Percentiles rank a stretch among this genome's conserved stretches.
phyloP scores from a whole-genome alignment of 2,797 vertebrate species.

The Denticeps clupeoides region DNA sequence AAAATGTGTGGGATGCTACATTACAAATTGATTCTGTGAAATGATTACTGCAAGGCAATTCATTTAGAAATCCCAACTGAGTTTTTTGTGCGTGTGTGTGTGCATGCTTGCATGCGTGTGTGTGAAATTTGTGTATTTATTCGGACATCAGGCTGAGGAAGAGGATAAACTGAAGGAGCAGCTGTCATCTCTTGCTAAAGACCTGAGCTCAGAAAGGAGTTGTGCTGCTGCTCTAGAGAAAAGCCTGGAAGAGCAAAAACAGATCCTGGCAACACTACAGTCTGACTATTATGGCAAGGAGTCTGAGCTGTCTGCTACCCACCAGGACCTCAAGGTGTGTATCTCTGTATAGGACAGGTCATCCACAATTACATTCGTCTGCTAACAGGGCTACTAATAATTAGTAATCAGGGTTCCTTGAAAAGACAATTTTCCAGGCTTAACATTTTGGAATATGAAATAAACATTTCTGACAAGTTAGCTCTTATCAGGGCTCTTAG shows the following conservation, averaged over 20 bases:
- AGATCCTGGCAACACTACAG: constrained; percentile 66
- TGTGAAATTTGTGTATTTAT: constrained; percentile 3
- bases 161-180: constrained; percentile 68
- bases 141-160: constrained; percentile 61
- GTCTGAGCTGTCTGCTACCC: constrained; percentile 81
- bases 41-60: too few relatives aligned
- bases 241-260: constrained; percentile 55
- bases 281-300: constrained; percentile 87
- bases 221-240: constrained; percentile 63
- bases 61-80: too few relatives aligned
- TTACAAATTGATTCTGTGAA: too few relatives aligned
- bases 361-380: too few relatives aligned
- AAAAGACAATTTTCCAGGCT: too few relatives aligned
- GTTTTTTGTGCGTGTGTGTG: background rate
- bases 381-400: too few relatives aligned
- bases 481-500: too few relatives aligned
- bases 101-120: background rate
- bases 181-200: constrained; percentile 54
- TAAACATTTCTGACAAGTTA: too few relatives aligned
- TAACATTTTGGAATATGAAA: too few relatives aligned
- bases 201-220: constrained; percentile 62
- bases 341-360: too few relatives aligned
- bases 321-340: constrained; percentile 85
- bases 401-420: too few relatives aligned
- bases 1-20: too few relatives aligned